A percentile compares a stretch with the other conserved stretches of the same genome.
Conservation (phyloP, 2,113 vertebrate genomes). For the Carollia perspicillata region DNA sequence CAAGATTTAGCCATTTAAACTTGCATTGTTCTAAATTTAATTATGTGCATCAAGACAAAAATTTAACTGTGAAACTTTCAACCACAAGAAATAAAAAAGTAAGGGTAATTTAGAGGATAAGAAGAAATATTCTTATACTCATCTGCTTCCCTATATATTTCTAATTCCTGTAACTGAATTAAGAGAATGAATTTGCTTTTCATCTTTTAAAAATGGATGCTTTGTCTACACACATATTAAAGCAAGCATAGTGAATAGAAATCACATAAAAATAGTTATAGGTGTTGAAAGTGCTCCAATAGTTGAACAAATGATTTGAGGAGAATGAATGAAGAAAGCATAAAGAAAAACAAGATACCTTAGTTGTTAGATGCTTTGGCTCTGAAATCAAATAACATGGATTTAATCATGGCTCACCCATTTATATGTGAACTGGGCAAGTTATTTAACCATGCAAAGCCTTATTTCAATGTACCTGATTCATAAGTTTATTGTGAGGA, state of each 20-base stretch:
- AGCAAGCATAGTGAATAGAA: slow-evolving; percentile 12
- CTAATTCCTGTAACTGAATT: slow-evolving; percentile 22
- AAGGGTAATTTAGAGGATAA: slow-evolving; percentile 49
- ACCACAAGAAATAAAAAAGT: slow-evolving; percentile 49
- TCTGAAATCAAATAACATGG: neutral
- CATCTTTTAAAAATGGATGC: slow-evolving; percentile 8
- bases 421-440: neutral
- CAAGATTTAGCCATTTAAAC: slow-evolving; percentile 52
- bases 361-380: neutral
- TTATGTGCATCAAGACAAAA: slow-evolving; percentile 60
- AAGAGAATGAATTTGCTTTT: slow-evolving; percentile 25
- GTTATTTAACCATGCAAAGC: neutral
- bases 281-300: neutral
- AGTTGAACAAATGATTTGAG: neutral
- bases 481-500: neutral
- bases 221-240: slow-evolving; percentile 27
- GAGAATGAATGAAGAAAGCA: neutral
- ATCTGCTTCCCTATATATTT: neutral
- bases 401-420: neutral
- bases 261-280: neutral
- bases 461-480: neutral
- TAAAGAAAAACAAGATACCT: neutral
- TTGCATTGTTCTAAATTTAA: slow-evolving; percentile 59
- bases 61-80: slow-evolving; percentile 60
- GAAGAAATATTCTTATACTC: slow-evolving; percentile 47